phyloP scores from a whole-genome alignment of 2,797 vertebrate genomes.

The Sorex maritimensis region DNA sequence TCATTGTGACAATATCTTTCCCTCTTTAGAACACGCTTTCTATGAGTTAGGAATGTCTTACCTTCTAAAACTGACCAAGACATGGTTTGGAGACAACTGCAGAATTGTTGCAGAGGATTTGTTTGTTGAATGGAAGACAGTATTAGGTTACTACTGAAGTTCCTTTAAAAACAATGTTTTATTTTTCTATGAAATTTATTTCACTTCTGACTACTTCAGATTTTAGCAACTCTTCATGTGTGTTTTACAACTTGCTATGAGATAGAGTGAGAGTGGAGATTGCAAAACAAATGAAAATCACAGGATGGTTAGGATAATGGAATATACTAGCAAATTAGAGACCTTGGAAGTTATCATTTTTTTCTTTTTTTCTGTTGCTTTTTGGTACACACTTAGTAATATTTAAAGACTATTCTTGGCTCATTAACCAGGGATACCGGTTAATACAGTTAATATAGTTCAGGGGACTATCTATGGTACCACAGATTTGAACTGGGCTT shows the following conservation, averaged over 20 bases:
- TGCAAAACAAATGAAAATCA: not conserved
- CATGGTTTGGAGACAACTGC: not conserved
- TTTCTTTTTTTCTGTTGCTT: not conserved
- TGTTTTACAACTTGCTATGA: conserved; percentile 21
- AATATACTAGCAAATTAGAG: not conserved
- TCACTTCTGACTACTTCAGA: not conserved
- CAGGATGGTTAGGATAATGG: not conserved
- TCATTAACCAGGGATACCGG: too few species aligned
- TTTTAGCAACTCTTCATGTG: not conserved
- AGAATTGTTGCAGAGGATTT: not conserved
- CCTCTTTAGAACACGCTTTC: not conserved
- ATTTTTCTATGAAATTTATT: not conserved
- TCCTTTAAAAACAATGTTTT: not conserved
- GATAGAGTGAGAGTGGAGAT: not conserved
- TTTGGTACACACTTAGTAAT: too few species aligned
- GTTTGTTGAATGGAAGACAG: not conserved
- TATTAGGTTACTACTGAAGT: not conserved
- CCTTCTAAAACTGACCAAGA: not conserved
- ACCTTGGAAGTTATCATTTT: conserved; percentile 14
- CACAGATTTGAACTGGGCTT: too few species aligned
- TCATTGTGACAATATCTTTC: not conserved
- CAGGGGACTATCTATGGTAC: too few species aligned
- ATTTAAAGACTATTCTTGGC: too few species aligned
- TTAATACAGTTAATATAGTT: too few species aligned
- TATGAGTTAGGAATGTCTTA: not conserved